Evolutionary conservation across 2,888 invertebrate species (phyloP), one percentile per base, ranked within the genome.

Genomic region (Sympetrum striolatum): DNA sequence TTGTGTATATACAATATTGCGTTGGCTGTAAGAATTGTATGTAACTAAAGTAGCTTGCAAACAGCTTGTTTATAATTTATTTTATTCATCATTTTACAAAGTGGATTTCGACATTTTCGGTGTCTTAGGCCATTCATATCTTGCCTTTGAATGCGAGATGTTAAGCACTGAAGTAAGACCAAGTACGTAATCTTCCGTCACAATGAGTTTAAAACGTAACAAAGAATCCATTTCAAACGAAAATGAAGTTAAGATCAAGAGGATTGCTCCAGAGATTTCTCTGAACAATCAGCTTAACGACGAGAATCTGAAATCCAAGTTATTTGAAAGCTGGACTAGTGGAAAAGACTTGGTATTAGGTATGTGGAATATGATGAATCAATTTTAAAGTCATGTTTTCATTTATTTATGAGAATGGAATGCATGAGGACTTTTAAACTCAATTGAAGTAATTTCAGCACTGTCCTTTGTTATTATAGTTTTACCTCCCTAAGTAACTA

Each of bases 1-100:
- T 86, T 86, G 86, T 86, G 86, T 86, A 60, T 86, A 86, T 86
- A 86, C 86, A 60, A 86, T 64, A 86, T 86, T 86, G 86, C 86
- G 58, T 86, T 60, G 58, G 86, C 60, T 86, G 86, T 82, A 86
- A 35, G 58, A 64, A 60, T 86, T 64, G 37, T 60, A 60, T 60
- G 86, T n/a, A 86, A 86, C 60, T 86, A 86, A 60, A 64, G 35
- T 86, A 37, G 37, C 86, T 60, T 86, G 86, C 60, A 60, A 86
- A 60, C 60, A 64, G 37, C 86, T 58, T 86, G 37, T 37, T 86
- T 86, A 37, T 86, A 60, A 86, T 86, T 86, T 86, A 86, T 86
- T 86, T 37, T 60, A 14, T 86, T 86, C 37, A 10, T 60, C 35
- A 31, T 64, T 37, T 18, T 14, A 60, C 35, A 14, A 86, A 86